Base-by-base conservation (phyloP, 2,888 invertebrate species). In the Isoperla grammatica region DNA sequence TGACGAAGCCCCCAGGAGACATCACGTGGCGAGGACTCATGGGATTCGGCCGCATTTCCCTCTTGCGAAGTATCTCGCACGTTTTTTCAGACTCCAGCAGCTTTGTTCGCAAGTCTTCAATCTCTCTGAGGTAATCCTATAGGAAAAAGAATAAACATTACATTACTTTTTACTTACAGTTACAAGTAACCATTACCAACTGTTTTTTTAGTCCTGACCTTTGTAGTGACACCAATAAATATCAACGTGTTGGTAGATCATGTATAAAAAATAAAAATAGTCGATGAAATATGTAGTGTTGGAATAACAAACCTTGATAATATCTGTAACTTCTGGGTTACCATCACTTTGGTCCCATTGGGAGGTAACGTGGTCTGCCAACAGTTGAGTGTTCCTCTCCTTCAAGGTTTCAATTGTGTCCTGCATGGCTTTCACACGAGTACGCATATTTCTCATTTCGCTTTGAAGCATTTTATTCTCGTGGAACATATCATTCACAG, bases 401-500 rank as follows among this genome's bases (percentile, higher is more conserved):
- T 90, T 92, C 48, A 97, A 75, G 57, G 87, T 83, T 67, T 95
- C 94, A 19, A 95, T 87, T 0, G 96, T 95, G 69, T 95, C 94
- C 71, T 95, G 95, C 81, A 97, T 84, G 2, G 95, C 94, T 77
- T 97, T 97, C 1, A 97, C 84, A 56, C 97, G 78, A 11, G 90
- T 88, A 46, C 94, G 79, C 37, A 97, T 78, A 64, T 92, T 89
- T 69, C 90, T 90, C 63, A 91, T 86, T 74, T 98, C 97, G 55
- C 87, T 85, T 67, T 89, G 86, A 1, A 97, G 79, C 83, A 97
- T 89, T 20, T 87, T 88, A 75, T 96, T 97, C 78, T 99, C 98
- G 72, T 95, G 90, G 72, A 89, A 95, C 76, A 96, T 92, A 72
- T 99, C 98, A 68, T 95, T 95, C 67, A 95, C 85, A 37, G 86